Conservation (phyloP, 1,140 invertebrate species). For the Megalopta genalis region DNA sequence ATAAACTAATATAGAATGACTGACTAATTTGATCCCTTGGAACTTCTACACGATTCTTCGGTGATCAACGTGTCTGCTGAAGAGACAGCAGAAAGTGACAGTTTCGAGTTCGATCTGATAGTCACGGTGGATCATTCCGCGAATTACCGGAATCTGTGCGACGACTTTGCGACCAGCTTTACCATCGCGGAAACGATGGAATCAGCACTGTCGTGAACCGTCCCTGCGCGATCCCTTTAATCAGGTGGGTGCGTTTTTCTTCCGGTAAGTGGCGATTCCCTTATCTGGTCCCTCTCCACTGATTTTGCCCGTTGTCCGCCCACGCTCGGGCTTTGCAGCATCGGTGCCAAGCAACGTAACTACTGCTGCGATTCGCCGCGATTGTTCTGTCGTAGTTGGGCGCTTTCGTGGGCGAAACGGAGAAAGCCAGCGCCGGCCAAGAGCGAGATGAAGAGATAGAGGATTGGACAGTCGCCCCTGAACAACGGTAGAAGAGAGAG, state of each 20-base stretch:
- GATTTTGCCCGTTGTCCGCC: conserved; percentile 35
- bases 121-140: no score
- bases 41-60: no score
- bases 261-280: conserved; percentile 68
- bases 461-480: no score
- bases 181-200: not conserved
- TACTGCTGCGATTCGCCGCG: conserved; percentile 38
- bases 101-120: no score
- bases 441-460: conserved; percentile 7
- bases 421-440: not conserved
- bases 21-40: no score
- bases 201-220: not conserved
- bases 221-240: conserved; percentile 64
- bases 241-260: conserved; percentile 68
- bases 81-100: no score
- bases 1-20: no score
- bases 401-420: conserved; percentile 3
- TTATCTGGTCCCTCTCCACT: conserved; percentile 61
- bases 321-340: not conserved
- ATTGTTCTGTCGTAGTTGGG: conserved; percentile 4
- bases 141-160: not conserved
- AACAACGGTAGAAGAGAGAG: not conserved
- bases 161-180: not conserved
- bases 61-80: no score
- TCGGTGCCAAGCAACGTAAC: conserved; percentile 41